phyloP scores from a whole-genome alignment of 2,888 invertebrate species.

The Heteromurus nitidus region DNA sequence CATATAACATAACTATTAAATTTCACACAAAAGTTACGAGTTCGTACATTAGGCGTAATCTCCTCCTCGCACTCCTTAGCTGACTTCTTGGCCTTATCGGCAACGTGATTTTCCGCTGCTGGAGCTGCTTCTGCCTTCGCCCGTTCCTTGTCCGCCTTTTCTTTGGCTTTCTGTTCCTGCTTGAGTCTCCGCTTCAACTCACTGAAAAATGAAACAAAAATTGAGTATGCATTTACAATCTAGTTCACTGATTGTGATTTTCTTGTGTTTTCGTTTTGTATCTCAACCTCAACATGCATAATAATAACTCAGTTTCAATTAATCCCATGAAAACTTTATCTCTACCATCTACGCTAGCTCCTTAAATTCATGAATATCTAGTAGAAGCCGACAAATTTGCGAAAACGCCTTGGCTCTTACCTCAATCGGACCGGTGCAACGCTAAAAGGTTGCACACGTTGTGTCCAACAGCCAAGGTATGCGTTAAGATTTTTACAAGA shows the following conservation, averaged over 20 bases:
- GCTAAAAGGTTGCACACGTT: constrained; percentile 64
- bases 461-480: constrained; percentile 62
- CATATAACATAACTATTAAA: too few species aligned
- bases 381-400: too few species aligned
- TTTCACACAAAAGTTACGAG: too few species aligned
- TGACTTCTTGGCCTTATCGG: constrained; percentile 75
- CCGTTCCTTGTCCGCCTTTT: constrained; percentile 85
- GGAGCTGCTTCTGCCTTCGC: constrained; percentile 77
- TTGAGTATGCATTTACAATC: neutral
- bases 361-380: too few species aligned
- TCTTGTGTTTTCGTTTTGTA: too few species aligned
- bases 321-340: neutral
- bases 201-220: constrained; percentile 79
- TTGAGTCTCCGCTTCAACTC: constrained; percentile 94
- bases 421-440: constrained; percentile 68
- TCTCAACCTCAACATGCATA: constrained; percentile 3
- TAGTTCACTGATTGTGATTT: neutral
- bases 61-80: constrained; percentile 82
- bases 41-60: constrained; percentile 88
- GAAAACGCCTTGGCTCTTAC: constrained; percentile 69
- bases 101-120: constrained; percentile 74
- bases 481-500: neutral
- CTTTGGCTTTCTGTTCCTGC: constrained; percentile 94
- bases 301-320: neutral
- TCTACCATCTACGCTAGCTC: too few species aligned